Evolutionary conservation across 2,113 vertebrate genomes (phyloP).

Genomic region (Melanotaenia duboulayi): DNA sequence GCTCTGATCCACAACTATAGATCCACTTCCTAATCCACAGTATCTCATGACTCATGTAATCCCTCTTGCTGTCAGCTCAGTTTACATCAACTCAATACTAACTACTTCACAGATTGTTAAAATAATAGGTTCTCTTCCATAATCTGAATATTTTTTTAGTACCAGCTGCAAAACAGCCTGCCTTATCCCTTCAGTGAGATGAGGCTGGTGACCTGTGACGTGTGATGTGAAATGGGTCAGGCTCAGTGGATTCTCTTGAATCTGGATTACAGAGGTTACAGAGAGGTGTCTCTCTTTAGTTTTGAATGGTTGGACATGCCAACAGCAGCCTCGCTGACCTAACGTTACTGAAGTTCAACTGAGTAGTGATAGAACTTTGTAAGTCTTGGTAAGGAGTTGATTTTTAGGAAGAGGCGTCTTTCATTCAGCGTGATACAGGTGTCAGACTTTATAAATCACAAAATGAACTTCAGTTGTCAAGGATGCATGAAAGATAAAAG

Average conservation of each 20-base stretch:
- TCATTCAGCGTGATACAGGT: background rate
- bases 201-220: conserved; percentile 62
- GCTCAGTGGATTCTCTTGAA: conserved; percentile 27
- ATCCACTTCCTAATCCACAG: conserved; percentile 58
- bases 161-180: conserved; percentile 23
- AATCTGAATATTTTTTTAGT: conserved; percentile 41
- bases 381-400: conserved; percentile 17
- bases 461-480: background rate
- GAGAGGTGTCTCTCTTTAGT: conserved; percentile 50
- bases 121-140: conserved; percentile 37
- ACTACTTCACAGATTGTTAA: conserved; percentile 46
- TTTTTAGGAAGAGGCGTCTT: background rate
- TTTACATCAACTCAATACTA: conserved; percentile 50
- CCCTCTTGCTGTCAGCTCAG: conserved; percentile 60
- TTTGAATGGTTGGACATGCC: conserved; percentile 43
- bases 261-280: conserved; percentile 43
- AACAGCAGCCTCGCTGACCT: conserved; percentile 44
- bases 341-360: conserved; percentile 13
- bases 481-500: conserved; percentile 6
- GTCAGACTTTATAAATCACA: conserved; percentile 1
- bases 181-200: conserved; percentile 43
- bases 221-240: conserved; percentile 60
- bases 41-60: conserved; percentile 77
- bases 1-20: conserved; percentile 40
- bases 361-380: conserved; percentile 9